These are phyloP conservation scores for Monochamus alternatus DNA, from an alignment of 2,888 invertebrate genomes.

Conservation along the genomic window DNA sequence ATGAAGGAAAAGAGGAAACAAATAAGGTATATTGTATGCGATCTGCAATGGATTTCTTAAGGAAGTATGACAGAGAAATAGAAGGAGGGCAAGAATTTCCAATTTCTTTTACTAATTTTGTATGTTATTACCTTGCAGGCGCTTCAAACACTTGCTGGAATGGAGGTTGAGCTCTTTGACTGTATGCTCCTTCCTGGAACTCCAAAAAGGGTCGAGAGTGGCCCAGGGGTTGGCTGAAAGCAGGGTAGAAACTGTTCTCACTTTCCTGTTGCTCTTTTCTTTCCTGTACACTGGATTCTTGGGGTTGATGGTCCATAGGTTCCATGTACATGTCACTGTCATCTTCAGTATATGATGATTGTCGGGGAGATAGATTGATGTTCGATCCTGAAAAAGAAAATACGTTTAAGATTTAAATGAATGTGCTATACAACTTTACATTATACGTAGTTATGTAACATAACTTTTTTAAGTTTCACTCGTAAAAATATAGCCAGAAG, in stretches of 20 bases:
- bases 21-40: no score
- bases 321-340: constrained; percentile 72
- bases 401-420: neutral
- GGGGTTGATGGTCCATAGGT: constrained; percentile 59
- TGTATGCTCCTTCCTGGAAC: constrained; percentile 76
- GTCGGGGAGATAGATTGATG: neutral
- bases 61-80: no score
- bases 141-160: constrained; percentile 63
- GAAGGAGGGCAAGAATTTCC: no score
- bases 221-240: constrained; percentile 78
- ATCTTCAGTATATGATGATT: constrained; percentile 60
- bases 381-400: constrained; percentile 14
- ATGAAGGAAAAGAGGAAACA: no score
- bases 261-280: constrained; percentile 61
- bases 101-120: neutral
- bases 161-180: constrained; percentile 73
- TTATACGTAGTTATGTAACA: no score
- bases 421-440: no score
- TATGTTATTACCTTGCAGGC: constrained; percentile 41
- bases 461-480: no score
- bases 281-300: constrained; percentile 28
- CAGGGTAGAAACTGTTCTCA: constrained; percentile 81
- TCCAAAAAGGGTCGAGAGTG: constrained; percentile 77
- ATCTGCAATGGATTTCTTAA: no score
- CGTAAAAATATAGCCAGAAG: no score